Evolutionary conservation across 2,888 invertebrate genomes (phyloP), one percentile per base, ranked within the genome.

Genomic region (Steromphala cineraria): DNA sequence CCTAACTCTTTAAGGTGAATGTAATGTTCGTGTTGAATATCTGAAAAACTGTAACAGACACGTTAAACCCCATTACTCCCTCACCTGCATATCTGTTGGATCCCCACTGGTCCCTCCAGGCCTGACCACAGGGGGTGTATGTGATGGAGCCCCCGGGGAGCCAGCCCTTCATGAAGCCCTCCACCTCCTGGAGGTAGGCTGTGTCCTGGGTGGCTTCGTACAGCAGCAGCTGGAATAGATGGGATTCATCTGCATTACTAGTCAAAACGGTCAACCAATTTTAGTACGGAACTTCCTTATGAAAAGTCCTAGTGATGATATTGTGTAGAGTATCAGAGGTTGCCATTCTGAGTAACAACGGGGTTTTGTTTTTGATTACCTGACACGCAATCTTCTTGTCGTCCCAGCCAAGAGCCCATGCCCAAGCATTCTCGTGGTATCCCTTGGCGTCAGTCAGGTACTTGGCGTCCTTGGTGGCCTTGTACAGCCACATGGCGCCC

Each of bases 381-480:
- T 86, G 83, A 71, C 84, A 86, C n/a, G 85, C 89, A 19, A 86
- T 84, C 19, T 80, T 82, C 80, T 89, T 90, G 82, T 90, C 89
- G 46, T 91, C 90, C 91, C 92, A 92, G 13, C 87, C 87, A 17
- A 90, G 84, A 5, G 87, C 90, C 90, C 90, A 90, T 0, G 86
- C 84, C 85, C 81, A 78, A 19, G 78, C 83, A 28, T 19, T 75
- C 53, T 83, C 84, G 67, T 85, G 84, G 84, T 84, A 88, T 2
- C 82, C 80, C 78, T 89, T 85, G 31, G 91, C 91, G n/a, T 89
- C 88, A 10, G 81, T 71, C 15, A 91, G 83, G 80, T 91, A 92
- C 15, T 78, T n/a, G 36, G 78, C 80, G 17, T 90, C 89, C 13
- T 86, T 80, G 7, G 92, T 91, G 0, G 92, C 92, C 52, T 87